Evolutionary conservation across 2,797 vertebrate species (phyloP), one percentile per base, ranked within the genome.

Genomic region (Hydrophis major): DNA sequence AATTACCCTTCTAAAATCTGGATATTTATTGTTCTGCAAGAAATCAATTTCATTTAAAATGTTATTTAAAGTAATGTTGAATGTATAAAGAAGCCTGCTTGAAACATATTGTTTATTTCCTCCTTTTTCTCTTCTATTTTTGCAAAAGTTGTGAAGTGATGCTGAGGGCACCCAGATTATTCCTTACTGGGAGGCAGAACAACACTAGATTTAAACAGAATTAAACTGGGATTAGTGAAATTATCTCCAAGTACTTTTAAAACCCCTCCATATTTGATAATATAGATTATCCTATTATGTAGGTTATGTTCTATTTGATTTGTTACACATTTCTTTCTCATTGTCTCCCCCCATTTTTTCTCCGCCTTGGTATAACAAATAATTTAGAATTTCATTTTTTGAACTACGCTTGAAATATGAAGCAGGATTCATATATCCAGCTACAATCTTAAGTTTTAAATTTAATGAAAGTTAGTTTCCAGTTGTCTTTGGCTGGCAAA

Each of bases 161-260:
- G 59, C 59, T 89, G 32, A 86, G 5, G 92, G n/a, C 16, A 93
- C 92, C 66, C 91, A 93, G 96, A 93, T 93, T 95, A 94, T 93
- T 94, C 91, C 59, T 74, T 91, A 94, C 94, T 94, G 92, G 92
- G 95, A 95, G 91, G n/a, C 47, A 90, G 91, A 94, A 92, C 57
- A 50, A 90, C 94, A 89, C 83, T 93, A 95, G 92, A 92, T 93
- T 96, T 94, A 93, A 94, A 87, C 92, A 89, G 96, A 95, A 95
- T 95, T 97, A 96, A 97, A 95, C 95, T 94, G 93, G 94, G 93
- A 97, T 96, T 97, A 96, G 94, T 93, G 92, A 95, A 95, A 93
- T 95, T 78, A 93, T 93, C 96, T 78, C 56, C 91, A 95, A 83
- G 90, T 94, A 91, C 90, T 95, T 93, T 96, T 95, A 92, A 37